Evolutionary conservation across 2,797 vertebrate species (phyloP).

Genomic region (Crenichthys baileyi): DNA sequence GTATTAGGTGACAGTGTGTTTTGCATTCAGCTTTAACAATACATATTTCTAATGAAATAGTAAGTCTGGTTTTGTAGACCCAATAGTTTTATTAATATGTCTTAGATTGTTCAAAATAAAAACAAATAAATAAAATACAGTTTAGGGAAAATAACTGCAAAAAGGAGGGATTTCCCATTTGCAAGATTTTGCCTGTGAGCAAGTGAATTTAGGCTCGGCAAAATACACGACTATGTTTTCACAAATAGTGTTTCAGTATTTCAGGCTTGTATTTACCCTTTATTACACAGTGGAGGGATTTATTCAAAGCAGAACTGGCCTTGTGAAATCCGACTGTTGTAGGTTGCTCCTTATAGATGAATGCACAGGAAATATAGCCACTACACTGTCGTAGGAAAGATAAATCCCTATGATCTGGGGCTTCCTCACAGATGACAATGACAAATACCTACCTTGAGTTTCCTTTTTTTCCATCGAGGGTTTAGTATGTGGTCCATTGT

Average conservation of each 20-base stretch:
- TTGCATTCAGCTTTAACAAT: not conserved
- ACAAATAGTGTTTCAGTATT: constrained; percentile 15
- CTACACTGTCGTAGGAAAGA: constrained; percentile 51
- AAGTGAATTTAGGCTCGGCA: constrained; percentile 5
- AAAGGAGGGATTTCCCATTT: not conserved
- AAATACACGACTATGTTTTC: constrained; percentile 3
- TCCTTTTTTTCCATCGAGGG: constrained; percentile 20
- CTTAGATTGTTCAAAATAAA: not conserved
- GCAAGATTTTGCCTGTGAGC: not conserved
- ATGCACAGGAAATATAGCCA: constrained; percentile 30
- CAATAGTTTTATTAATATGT: not conserved
- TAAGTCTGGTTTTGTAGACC: no score
- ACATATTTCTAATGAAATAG: not conserved
- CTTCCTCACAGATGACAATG: constrained; percentile 75
- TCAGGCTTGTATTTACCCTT: constrained; percentile 16
- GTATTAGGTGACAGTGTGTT: not conserved
- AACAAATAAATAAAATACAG: not conserved
- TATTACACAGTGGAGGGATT: constrained; percentile 9
- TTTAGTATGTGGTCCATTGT: constrained; percentile 69
- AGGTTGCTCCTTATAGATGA: constrained; percentile 27
- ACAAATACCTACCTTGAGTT: constrained; percentile 67
- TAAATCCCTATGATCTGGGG: constrained; percentile 61
- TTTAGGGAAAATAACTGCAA: not conserved
- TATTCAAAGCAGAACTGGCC: constrained; percentile 21
- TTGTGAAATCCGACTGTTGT: constrained; percentile 29